Base-by-base conservation (phyloP, 2,113 vertebrate species). In the Indicator maculatus region DNA sequence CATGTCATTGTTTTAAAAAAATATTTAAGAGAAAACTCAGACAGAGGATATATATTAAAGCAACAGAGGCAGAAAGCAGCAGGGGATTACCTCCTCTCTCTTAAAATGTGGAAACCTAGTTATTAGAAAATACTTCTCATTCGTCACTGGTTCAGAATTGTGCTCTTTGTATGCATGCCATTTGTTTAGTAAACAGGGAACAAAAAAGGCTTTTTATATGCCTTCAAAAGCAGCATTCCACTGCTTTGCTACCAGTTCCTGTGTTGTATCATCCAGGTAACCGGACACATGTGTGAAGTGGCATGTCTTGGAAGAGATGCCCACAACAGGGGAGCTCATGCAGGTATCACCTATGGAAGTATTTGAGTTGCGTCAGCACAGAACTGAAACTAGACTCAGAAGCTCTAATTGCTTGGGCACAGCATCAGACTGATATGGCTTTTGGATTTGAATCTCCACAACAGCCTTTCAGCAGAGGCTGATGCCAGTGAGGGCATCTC, bases 251-350 rank as follows among this genome's bases (percentile, higher is more conserved):
- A 4, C 16, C 30, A 39, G 52, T 65, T 83, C 58, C 69, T 39
- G 44, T 27, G 44, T 59, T 52, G 16, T 17, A 3, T 58, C n/a
- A 44, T 3, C 45, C 27, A 41, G 72, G 64, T 52, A 17, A 47
- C 1, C 5, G 11, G 86, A 11, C 28, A 2, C 0, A 0, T 31
- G 38, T 26, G 55, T 9, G 60, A 24, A 50, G 17, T 16, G 4
- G 31, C 76, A 28, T n/a, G 45, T 11, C 0, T 5, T 77, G 76
- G 69, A 45, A 60, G 86, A 81, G 73, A 41, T 12, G 11, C 47
- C 44, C 45, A 19, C 45, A 80, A 3, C 30, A 44, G 30, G 5
- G 2, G 56, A 17, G 84, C 23, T 88, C 31, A 12, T 27, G 72
- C 55, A 61, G 84, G 4, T 6, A 10, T 70, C 60, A 14, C 0